Conservation (phyloP, 2,888 invertebrate species). For the Microchrysa polita region DNA sequence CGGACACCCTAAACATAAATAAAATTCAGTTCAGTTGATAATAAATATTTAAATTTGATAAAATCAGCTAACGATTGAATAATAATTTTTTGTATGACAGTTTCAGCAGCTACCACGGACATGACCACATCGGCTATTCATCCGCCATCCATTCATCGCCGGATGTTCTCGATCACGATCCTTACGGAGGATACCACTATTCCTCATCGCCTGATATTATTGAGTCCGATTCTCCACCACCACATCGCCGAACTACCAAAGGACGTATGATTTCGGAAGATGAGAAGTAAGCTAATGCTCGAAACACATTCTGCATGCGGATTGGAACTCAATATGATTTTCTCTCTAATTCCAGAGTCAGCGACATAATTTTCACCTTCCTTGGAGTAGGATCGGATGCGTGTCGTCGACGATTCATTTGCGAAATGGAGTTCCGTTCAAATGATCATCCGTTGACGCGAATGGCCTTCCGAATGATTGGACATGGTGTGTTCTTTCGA, state of each 20-base stretch:
- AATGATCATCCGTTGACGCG: conserved; percentile 60
- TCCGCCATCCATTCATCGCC: conserved; percentile 51
- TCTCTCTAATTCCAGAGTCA: conserved; percentile 55
- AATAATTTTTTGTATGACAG: too few relatives aligned
- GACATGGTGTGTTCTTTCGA: conserved; percentile 60
- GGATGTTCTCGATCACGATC: conserved; percentile 46
- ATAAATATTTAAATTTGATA: too few relatives aligned
- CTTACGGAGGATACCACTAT: conserved; percentile 51
- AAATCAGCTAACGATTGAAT: too few relatives aligned
- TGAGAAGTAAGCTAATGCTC: conserved; percentile 57
- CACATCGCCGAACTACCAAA: conserved; percentile 23
- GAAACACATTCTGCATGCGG: too few relatives aligned
- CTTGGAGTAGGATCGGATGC: conserved; percentile 61
- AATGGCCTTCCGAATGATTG: conserved; percentile 62
- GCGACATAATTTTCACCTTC: conserved; percentile 62
- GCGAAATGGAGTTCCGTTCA: conserved; percentile 66
- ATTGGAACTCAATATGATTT: neutral
- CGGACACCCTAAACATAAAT: too few relatives aligned
- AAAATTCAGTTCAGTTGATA: too few relatives aligned
- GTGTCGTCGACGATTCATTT: conserved; percentile 66
- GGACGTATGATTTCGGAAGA: conserved; percentile 52
- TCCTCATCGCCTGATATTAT: conserved; percentile 40
- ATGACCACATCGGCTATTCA: conserved; percentile 57
- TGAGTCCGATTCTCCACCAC: conserved; percentile 9
- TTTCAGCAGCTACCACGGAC: conserved; percentile 28